phyloP scores from a whole-genome alignment of 1,140 invertebrate species.

The Sweltsa coloradensis region DNA sequence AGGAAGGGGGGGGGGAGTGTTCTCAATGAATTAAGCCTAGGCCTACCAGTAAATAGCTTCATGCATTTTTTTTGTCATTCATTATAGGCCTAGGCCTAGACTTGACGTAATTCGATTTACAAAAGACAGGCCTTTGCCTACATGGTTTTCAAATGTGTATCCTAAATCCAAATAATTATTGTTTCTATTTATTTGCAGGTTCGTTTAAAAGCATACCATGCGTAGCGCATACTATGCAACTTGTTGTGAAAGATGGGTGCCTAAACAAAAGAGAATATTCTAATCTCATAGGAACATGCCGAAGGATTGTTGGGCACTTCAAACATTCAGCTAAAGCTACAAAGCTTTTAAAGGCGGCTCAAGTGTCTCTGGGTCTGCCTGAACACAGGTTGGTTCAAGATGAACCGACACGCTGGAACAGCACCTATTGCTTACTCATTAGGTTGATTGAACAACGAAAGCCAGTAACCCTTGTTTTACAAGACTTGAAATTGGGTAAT shows the following conservation, averaged over 20 bases:
- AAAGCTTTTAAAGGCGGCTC: background rate
- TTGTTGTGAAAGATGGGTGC: background rate
- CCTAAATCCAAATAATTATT: too few relatives aligned
- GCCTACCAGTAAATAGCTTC: too few relatives aligned
- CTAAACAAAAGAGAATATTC: background rate
- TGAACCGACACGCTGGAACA: conserved; percentile 2
- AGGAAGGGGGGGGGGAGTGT: too few relatives aligned
- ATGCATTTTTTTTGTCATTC: too few relatives aligned
- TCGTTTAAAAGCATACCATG: background rate
- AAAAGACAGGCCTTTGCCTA: too few relatives aligned
- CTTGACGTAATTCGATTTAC: too few relatives aligned
- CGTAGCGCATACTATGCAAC: background rate
- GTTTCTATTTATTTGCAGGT: background rate
- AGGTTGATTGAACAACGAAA: conserved; percentile 1
- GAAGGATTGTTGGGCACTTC: background rate
- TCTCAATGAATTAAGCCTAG: too few relatives aligned
- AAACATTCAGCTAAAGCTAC: background rate
- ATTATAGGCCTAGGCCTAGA: too few relatives aligned
- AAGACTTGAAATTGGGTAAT: too few relatives aligned
- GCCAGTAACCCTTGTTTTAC: too few relatives aligned
- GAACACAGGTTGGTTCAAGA: background rate
- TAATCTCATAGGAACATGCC: background rate
- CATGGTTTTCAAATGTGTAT: too few relatives aligned
- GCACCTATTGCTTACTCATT: background rate
- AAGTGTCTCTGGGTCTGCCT: background rate